These are phyloP conservation scores for Chalcosyrphus nemorum DNA, from an alignment of 2,888 invertebrate species.

Conservation along the genomic window DNA sequence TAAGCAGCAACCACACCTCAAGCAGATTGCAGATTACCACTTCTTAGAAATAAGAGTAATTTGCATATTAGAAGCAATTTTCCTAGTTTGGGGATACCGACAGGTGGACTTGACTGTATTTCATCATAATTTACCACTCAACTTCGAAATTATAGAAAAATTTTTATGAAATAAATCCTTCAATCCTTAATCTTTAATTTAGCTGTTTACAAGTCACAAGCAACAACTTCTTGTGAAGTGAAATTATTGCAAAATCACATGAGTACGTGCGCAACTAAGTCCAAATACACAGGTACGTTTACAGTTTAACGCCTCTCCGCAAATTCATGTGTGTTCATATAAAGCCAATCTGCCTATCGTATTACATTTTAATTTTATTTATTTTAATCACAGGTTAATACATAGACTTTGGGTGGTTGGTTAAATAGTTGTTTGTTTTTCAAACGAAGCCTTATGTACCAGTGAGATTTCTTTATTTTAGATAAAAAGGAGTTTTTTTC, in stretches of 20 bases:
- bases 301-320: neutral
- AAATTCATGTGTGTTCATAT: neutral
- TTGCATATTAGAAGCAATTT: conserved; percentile 8
- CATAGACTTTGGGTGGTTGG: neutral
- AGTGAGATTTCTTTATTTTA: too few relatives aligned
- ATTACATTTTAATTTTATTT: neutral
- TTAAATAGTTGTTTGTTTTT: neutral
- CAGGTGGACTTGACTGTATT: neutral
- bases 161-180: too few relatives aligned
- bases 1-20: conserved; percentile 21
- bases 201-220: too few relatives aligned
- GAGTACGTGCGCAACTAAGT: neutral
- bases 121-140: neutral
- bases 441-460: neutral
- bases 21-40: conserved; percentile 1
- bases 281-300: neutral
- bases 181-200: too few relatives aligned
- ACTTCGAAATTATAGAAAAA: too few relatives aligned
- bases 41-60: conserved; percentile 11
- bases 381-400: neutral
- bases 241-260: neutral
- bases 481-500: too few relatives aligned
- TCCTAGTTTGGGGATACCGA: neutral
- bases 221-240: neutral
- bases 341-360: neutral